Percentiles rank a stretch among this genome's conserved stretches.
phyloP scores from a whole-genome alignment of 2,888 invertebrate genomes.

The Stramonita haemastoma region DNA sequence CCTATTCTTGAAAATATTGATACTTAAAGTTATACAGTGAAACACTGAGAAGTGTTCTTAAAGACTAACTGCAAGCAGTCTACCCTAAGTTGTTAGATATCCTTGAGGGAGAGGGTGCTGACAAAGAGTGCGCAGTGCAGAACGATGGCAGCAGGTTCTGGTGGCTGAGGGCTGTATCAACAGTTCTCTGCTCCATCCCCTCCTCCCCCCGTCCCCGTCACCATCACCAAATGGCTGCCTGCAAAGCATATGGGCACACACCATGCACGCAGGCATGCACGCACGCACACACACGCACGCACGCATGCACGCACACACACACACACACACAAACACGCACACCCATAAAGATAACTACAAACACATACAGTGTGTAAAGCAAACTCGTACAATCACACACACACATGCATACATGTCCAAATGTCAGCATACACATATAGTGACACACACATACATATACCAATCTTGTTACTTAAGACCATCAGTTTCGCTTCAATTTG shows the following conservation, averaged over 20 bases:
- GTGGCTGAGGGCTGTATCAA: constrained; percentile 15
- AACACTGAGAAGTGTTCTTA: too few relatives aligned
- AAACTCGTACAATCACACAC: background rate
- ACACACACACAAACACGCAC: background rate
- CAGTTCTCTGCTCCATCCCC: constrained; percentile 49
- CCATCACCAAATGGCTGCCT: constrained; percentile 53
- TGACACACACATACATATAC: background rate
- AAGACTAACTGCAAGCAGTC: too few relatives aligned
- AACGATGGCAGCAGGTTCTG: background rate
- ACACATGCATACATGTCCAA: too few relatives aligned
- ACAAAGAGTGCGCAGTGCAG: background rate
- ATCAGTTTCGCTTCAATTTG: too few relatives aligned
- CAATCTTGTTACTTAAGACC: background rate
- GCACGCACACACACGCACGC: background rate
- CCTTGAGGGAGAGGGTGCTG: background rate
- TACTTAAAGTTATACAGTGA: too few relatives aligned
- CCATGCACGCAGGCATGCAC: background rate
- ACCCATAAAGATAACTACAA: background rate
- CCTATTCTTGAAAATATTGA: too few relatives aligned
- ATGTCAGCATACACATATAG: too few relatives aligned
- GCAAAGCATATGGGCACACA: constrained; percentile 10
- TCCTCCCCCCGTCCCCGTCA: constrained; percentile 43
- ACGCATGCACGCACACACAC: background rate
- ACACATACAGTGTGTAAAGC: background rate
- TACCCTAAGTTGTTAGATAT: too few relatives aligned